Conservation (phyloP, 2,113 vertebrate species). For the Strigops habroptila region DNA sequence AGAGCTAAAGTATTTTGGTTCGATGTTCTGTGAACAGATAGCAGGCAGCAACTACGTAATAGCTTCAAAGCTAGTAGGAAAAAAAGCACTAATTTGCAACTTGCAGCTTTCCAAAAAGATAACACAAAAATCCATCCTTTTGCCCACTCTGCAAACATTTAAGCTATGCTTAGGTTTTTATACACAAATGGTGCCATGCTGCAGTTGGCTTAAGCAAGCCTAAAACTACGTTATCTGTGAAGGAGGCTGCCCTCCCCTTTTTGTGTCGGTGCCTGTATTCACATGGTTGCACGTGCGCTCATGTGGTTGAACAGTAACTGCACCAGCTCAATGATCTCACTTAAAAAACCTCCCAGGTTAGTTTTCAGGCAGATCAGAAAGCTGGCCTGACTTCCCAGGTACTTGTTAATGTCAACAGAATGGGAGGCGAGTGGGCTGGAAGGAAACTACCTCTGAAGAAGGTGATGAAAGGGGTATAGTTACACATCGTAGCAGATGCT, state of each 20-base stretch:
- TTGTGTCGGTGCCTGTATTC: neutral
- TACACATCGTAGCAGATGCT: neutral
- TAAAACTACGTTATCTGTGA: neutral
- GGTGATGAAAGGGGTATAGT: neutral
- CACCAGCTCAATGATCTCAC: neutral
- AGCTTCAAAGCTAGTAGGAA: neutral
- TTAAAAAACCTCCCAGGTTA: neutral
- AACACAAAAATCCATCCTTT: neutral
- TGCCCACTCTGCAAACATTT: neutral
- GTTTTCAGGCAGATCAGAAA: neutral
- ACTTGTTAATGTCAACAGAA: neutral
- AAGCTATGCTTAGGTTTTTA: neutral
- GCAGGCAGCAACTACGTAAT: neutral
- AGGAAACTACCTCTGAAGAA: neutral
- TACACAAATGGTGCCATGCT: neutral
- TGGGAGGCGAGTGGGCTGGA: neutral
- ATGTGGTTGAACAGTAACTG: neutral
- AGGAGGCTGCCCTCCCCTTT: neutral
- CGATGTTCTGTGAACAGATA: neutral
- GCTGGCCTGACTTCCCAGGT: neutral
- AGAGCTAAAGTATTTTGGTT: neutral
- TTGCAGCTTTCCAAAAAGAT: neutral
- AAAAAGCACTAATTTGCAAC: neutral
- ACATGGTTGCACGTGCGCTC: neutral
- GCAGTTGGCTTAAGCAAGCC: neutral